phyloP scores from a whole-genome alignment of 2,113 vertebrate genomes.

The Elephantulus edwardii region DNA sequence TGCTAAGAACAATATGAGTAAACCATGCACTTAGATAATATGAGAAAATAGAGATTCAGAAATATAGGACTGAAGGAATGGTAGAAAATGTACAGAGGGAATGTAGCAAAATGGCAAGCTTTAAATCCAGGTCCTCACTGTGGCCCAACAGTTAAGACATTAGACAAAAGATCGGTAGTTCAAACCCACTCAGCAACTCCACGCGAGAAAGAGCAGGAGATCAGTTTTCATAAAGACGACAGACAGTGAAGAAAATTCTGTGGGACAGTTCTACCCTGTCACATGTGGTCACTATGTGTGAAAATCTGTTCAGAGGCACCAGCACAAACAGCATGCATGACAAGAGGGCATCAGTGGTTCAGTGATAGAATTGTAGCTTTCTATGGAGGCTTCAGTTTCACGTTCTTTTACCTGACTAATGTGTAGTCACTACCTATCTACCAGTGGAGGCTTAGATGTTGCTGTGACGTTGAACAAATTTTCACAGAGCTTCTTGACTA shows the following conservation, averaged over 20 bases:
- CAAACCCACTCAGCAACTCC: no score
- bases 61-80: not conserved
- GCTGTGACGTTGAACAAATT: not conserved
- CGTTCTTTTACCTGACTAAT: not conserved
- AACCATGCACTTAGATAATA: not conserved
- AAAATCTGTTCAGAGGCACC: not conserved
- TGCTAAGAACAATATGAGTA: no score
- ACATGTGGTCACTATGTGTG: not conserved
- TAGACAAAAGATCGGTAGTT: no score
- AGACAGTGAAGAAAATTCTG: not conserved
- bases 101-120: not conserved
- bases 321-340: not conserved
- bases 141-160: not conserved
- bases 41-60: not conserved
- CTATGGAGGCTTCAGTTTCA: not conserved
- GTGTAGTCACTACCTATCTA: not conserved
- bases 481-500: not conserved
- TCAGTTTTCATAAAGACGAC: not conserved
- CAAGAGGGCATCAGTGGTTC: not conserved
- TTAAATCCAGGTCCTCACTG: not conserved
- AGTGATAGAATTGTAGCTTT: not conserved
- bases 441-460: not conserved
- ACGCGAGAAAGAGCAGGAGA: not conserved
- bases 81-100: not conserved
- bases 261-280: not conserved